Evolutionary conservation across 2,113 vertebrate genomes (phyloP).

Genomic region (Malurus elegans): DNA sequence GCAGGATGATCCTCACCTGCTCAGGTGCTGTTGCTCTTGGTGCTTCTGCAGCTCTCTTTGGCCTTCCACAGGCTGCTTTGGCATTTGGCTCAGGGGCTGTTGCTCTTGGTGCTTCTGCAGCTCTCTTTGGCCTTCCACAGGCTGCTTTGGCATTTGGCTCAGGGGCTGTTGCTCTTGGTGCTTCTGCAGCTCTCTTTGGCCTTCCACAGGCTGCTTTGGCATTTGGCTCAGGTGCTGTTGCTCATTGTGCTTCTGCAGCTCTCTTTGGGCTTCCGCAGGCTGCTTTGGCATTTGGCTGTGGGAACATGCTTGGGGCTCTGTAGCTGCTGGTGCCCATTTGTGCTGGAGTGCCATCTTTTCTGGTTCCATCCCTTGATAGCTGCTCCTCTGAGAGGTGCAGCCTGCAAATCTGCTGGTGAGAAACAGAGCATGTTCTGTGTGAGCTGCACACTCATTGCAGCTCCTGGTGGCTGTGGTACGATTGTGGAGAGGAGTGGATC

Average conservation of each 20-base stretch:
- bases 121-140: neutral
- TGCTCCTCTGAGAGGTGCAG: neutral
- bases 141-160: neutral
- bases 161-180: neutral
- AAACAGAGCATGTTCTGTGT: accelerated
- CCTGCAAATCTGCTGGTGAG: neutral
- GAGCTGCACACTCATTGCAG: neutral
- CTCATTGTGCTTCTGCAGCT: neutral
- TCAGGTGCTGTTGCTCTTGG: neutral
- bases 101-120: neutral
- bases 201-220: neutral
- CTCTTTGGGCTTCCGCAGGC: neutral
- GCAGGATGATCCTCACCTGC: neutral
- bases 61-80: neutral
- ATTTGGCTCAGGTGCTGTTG: neutral
- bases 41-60: neutral
- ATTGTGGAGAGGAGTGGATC: neutral
- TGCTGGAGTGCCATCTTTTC: neutral
- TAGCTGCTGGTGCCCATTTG: neutral
- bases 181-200: neutral
- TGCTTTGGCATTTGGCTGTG: neutral
- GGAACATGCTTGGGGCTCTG: neutral
- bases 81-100: neutral
- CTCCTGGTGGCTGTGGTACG: neutral
- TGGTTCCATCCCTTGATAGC: neutral